phyloP scores from a whole-genome alignment of 2,797 vertebrate genomes.

The Atherinosoma microstoma region DNA sequence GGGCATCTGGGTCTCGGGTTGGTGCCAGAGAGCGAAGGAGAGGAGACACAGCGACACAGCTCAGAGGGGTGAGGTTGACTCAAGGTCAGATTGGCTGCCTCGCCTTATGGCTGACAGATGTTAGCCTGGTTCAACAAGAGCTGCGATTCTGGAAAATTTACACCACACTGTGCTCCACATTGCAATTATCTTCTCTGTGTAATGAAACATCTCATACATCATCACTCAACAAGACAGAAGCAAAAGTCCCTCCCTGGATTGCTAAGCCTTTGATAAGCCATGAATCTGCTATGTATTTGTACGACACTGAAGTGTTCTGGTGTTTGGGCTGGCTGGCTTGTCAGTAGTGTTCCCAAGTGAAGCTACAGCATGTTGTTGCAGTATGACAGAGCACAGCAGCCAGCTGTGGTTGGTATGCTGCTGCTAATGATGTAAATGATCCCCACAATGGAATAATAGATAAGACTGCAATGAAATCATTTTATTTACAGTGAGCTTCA shows the following conservation, averaged over 20 bases:
- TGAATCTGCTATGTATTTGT: conserved; percentile 40
- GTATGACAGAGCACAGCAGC: conserved; percentile 24
- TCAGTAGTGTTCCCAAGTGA: conserved; percentile 41
- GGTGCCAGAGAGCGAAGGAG: conserved; percentile 57
- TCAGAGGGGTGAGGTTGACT: conserved; percentile 69
- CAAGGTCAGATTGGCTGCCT: conserved; percentile 65
- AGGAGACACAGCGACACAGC: conserved; percentile 50
- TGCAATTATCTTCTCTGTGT: conserved; percentile 68
- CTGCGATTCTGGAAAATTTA: conserved; percentile 70
- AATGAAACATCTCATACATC: conserved; percentile 65
- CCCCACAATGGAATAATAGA: conserved; percentile 19
- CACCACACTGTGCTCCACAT: conserved; percentile 42
- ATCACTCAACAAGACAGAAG: conserved; percentile 53
- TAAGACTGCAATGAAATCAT: conserved; percentile 24
- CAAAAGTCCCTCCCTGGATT: conserved; percentile 41
- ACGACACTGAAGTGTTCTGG: conserved; percentile 23
- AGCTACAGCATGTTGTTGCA: conserved; percentile 29
- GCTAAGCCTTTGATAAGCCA: conserved; percentile 53
- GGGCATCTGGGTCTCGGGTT: conserved; percentile 55
- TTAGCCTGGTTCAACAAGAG: conserved; percentile 66
- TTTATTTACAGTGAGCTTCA: conserved; percentile 53
- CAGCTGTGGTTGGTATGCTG: conserved; percentile 30
- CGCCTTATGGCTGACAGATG: conserved; percentile 79
- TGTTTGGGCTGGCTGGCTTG: conserved; percentile 33
- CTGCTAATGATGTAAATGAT: conserved; percentile 61